phyloP scores from a whole-genome alignment of 2,888 invertebrate genomes.

The Epsilonema sp. region DNA sequence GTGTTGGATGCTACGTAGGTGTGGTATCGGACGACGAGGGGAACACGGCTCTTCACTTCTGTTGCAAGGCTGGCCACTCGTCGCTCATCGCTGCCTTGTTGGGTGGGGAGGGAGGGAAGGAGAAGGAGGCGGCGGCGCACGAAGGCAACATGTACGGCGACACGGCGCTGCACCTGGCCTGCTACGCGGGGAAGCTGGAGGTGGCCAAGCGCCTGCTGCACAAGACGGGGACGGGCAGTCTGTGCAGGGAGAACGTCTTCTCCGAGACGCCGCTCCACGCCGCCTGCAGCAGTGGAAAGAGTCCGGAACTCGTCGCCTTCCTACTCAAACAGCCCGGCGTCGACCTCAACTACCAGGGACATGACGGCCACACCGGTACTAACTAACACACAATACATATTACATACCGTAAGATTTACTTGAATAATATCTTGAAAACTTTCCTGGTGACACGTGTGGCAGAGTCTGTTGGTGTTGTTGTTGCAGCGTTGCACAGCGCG shows the following conservation, averaged over 20 bases:
- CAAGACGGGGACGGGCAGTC: constrained; percentile 23
- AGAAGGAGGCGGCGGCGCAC: constrained; percentile 25
- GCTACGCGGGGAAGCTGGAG: constrained; percentile 27
- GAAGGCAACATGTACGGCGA: constrained; percentile 34
- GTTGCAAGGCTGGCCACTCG: constrained; percentile 32
- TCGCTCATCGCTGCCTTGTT: constrained; percentile 30
- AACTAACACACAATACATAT: too few relatives aligned
- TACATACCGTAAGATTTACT: too few relatives aligned
- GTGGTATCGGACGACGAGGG: constrained; percentile 33
- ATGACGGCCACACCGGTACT: constrained; percentile 34
- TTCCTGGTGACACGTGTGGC: too few relatives aligned
- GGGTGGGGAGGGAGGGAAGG: background rate
- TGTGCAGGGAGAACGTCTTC: constrained; percentile 33
- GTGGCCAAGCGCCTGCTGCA: constrained; percentile 31
- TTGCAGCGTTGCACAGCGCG: constrained; percentile 34
- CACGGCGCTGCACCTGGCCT: constrained; percentile 33
- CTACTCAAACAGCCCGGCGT: constrained; percentile 32
- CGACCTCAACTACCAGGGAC: constrained; percentile 34
- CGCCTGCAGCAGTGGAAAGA: constrained; percentile 34
- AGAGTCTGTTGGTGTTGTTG: too few relatives aligned
- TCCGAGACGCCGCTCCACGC: constrained; percentile 35
- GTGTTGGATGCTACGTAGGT: background rate
- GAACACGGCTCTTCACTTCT: constrained; percentile 34
- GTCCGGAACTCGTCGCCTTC: constrained; percentile 33
- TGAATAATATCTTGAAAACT: too few relatives aligned